phyloP scores from a whole-genome alignment of 2,888 invertebrate species.

The Drosophila dives region DNA sequence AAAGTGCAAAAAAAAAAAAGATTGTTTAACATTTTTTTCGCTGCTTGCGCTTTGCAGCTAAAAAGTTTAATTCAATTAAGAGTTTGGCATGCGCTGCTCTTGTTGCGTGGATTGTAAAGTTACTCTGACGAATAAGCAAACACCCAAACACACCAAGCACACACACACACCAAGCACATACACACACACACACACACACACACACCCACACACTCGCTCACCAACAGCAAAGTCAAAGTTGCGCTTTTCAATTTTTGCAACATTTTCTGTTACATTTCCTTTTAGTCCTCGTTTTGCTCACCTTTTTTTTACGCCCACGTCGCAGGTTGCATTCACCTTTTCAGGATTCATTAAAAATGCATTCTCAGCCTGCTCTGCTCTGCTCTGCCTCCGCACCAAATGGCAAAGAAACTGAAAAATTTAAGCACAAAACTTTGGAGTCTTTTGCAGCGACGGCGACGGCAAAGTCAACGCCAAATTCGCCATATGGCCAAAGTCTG shows the following conservation, averaged over 20 bases:
- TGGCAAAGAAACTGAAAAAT: constrained; percentile 51
- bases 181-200: constrained; percentile 7
- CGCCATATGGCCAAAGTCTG: constrained; percentile 67
- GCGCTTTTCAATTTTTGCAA: constrained; percentile 64
- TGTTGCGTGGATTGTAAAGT: constrained; percentile 38
- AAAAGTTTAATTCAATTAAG: constrained; percentile 74
- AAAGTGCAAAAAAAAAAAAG: constrained; percentile 20
- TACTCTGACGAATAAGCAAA: constrained; percentile 50
- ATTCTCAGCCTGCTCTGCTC: constrained; percentile 54
- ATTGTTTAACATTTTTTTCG: constrained; percentile 34
- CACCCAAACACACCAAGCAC: constrained; percentile 18
- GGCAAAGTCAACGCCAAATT: constrained; percentile 33
- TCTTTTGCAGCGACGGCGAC: constrained; percentile 24
- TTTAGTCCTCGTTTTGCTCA: constrained; percentile 39
- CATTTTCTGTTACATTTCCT: constrained; percentile 64
- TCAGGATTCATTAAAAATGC: constrained; percentile 70
- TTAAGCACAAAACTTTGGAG: constrained; percentile 53
- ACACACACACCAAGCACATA: neutral
- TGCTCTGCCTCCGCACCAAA: constrained; percentile 35
- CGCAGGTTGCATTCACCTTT: constrained; percentile 62
- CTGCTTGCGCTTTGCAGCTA: constrained; percentile 45
- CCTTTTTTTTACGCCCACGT: constrained; percentile 37
- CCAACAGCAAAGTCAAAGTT: constrained; percentile 60
- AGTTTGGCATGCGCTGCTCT: constrained; percentile 49
- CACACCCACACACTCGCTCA: constrained; percentile 8